These are phyloP conservation scores for Globia sparganii DNA, from an alignment of 2,888 invertebrate genomes.

Conservation along the genomic window DNA sequence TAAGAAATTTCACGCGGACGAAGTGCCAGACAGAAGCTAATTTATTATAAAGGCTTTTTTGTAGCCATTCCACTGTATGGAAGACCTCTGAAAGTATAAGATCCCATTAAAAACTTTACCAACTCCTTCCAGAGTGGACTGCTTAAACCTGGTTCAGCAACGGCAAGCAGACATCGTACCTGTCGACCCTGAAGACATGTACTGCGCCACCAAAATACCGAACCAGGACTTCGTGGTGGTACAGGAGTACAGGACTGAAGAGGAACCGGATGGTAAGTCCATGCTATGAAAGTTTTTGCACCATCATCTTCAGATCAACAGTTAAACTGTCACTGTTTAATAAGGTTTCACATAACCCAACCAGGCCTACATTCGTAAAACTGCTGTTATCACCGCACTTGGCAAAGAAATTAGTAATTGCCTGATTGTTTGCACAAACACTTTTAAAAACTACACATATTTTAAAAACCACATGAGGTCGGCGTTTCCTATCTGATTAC, in stretches of 20 bases:
- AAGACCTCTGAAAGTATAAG: neutral
- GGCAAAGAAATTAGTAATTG: neutral
- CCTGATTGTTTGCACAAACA: neutral
- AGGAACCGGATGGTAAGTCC: conserved; percentile 92
- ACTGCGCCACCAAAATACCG: conserved; percentile 93
- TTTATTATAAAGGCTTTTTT: neutral
- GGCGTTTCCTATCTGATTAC: too few relatives aligned
- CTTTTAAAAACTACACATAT: too few relatives aligned
- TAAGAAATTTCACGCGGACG: neutral
- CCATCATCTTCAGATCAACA: neutral
- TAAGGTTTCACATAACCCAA: neutral
- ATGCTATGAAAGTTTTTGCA: neutral
- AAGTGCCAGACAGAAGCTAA: neutral
- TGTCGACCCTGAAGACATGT: conserved; percentile 97
- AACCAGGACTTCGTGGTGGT: conserved; percentile 94
- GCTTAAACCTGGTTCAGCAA: conserved; percentile 93
- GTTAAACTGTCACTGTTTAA: neutral
- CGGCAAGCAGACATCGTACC: conserved; percentile 95
- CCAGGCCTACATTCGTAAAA: neutral
- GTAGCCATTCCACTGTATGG: neutral
- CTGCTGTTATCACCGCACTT: neutral
- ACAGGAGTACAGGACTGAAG: conserved; percentile 94
- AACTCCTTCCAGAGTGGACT: conserved; percentile 91
- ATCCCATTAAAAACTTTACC: neutral
- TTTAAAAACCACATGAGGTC: too few relatives aligned